Evolutionary conservation across 2,888 invertebrate species (phyloP), one percentile per base, ranked within the genome.

Genomic region (Electrophaes corylata): DNA sequence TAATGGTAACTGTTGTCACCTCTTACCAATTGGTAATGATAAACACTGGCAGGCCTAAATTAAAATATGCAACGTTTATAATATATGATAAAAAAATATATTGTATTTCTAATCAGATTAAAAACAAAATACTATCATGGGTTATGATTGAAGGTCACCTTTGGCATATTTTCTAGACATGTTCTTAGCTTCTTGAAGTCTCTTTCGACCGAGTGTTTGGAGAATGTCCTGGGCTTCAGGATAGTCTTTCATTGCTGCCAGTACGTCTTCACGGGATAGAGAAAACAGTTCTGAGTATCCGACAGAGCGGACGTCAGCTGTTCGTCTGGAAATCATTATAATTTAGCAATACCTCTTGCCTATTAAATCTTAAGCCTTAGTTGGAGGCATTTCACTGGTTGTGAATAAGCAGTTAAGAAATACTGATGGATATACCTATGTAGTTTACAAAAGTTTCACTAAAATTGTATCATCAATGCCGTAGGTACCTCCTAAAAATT

Each of bases 251-350:
- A 98, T 97, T 0, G 98, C 98, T 0, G 96, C 95, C 23, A 98
- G 87, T 0, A 98, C 98, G 78, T 98, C 98, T 86, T 98, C 98
- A 3, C 98, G 93, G 0, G 98, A 98, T 18, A 98, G 88, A 23
- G 98, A 98, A 83, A 98, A 98, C 18, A 98, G 91, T 83, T 98
- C 98, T 0, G 98, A 98, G 77, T 98, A 98, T 0, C 98, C 98
- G 1, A 98, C 98, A 0, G 98, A 98, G 53, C 98, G 94, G 2
- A 98, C 98, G 81, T 98, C 98, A 4, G 98, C 98, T 62, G 98
- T 98, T 66, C 98, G 95, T 78, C 98, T 98, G 49, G 10, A 39
- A 43, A 49, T n/a, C 8, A 20, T 33, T 14, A 14, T 37, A 37
- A 16, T 6, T 37, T 14, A 2, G n/a, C 4, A 26, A 26, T 26